Base-by-base conservation (phyloP, 1,140 invertebrate genomes). In the Paralvinella palmiformis region DNA sequence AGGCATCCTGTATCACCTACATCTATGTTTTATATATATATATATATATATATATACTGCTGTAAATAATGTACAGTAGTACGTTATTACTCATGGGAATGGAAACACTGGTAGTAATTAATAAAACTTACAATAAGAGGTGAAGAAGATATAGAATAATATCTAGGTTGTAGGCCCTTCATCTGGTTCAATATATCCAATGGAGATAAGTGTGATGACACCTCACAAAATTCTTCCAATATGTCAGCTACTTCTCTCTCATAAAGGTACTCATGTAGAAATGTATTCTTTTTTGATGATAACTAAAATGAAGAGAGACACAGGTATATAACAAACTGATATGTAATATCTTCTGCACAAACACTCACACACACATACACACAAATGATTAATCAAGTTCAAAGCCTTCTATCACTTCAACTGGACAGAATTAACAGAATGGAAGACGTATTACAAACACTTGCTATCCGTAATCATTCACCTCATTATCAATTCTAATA, bases 91-190 rank as follows among this genome's bases (percentile, higher is more conserved):
- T n/a, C n/a, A n/a, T n/a, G n/a, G n/a, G n/a, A n/a, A n/a, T n/a
- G n/a, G n/a, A n/a, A n/a, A n/a, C n/a, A n/a, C n/a, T n/a, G n/a
- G n/a, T n/a, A n/a, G n/a, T n/a, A n/a, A n/a, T n/a, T n/a, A n/a
- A n/a, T n/a, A n/a, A 6, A 32, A 55, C 60, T 63, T 20, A 63
- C 59, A 3, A 57, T 33, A 35, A 62, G 35, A 41, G 37, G 59
- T 17, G 58, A 62, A 3, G 64, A 65, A 10, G 64, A 65, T 3
- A 65, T 65, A 31, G 64, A 65, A 44, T 65, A 65, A 35, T 65
- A 65, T 52, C 69, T 57, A 62, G 88, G 88, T 58, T 79, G 73
- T 31, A 72, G 71, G 62, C 69, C 69, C 29, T 70, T 70, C 65
- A 78, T 75, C 31, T 64, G 63, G 24, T 70, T 63, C 20, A 78